Conservation (phyloP, 2,113 vertebrate genomes). For the Melanerpes aurifrons region DNA sequence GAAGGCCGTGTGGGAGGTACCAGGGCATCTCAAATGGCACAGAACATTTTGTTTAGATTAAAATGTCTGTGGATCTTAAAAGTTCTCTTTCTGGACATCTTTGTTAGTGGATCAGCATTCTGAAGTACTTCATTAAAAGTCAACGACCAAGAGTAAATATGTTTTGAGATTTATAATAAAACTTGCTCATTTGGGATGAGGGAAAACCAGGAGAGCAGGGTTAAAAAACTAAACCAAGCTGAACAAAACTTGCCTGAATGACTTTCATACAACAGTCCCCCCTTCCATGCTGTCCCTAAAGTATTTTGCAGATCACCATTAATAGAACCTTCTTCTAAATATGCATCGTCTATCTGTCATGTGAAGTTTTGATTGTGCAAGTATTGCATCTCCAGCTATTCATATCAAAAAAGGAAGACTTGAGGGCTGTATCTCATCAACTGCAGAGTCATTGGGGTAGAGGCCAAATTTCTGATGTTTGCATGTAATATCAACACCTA, state of each 20-base stretch:
- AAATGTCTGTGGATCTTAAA: background rate
- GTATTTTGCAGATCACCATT: background rate
- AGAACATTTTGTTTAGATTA: background rate
- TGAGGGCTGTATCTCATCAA: background rate
- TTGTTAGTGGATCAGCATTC: background rate
- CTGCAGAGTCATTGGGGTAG: background rate
- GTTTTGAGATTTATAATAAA: background rate
- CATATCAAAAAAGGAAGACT: background rate
- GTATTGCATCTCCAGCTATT: background rate
- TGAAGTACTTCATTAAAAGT: background rate
- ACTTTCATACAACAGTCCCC: background rate
- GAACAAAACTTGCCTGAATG: background rate
- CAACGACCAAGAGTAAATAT: background rate
- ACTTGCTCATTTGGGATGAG: background rate
- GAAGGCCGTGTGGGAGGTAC: background rate
- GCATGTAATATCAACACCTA: background rate
- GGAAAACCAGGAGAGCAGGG: background rate
- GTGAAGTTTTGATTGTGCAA: background rate
- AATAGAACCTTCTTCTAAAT: background rate
- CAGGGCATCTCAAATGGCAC: background rate
- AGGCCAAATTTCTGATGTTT: background rate
- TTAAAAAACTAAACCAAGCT: background rate
- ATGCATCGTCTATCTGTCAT: background rate
- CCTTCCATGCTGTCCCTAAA: background rate
- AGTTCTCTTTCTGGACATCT: background rate